Evolutionary conservation across 1,140 invertebrate genomes (phyloP).

Genomic region (Lepidurus packardi): DNA sequence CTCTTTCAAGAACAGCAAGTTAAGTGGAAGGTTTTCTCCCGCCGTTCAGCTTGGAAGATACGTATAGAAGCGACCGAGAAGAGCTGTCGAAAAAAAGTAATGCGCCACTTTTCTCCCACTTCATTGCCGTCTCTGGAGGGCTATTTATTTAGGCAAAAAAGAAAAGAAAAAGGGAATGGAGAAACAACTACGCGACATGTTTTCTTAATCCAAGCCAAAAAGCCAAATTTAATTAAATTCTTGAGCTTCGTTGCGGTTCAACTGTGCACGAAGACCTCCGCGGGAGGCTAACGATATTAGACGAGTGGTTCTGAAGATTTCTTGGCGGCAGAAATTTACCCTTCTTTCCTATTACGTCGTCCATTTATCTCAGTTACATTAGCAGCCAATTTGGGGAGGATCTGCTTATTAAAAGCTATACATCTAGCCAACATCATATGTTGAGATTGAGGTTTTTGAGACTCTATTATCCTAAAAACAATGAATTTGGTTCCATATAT

Average conservation of each 20-base stretch:
- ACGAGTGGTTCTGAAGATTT: not conserved
- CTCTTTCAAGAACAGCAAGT: not conserved
- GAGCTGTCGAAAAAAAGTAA: not conserved
- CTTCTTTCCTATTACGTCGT: not conserved
- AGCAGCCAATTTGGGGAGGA: not conserved
- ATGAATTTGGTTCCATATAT: no score
- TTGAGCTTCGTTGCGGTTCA: conserved; percentile 18
- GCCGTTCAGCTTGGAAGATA: no score
- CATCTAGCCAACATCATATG: no score
- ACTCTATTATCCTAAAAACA: no score
- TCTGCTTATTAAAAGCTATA: not conserved
- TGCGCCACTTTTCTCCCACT: conserved; percentile 18
- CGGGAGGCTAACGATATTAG: not conserved
- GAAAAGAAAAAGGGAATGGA: not conserved
- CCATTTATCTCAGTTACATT: conserved; percentile 5
- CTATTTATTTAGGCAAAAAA: not conserved
- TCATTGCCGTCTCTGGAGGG: not conserved
- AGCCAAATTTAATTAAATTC: conserved; percentile 22
- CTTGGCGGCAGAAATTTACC: not conserved
- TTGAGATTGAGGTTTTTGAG: no score
- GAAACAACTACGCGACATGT: conserved; percentile 3
- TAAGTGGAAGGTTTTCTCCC: no score
- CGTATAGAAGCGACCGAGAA: no score
- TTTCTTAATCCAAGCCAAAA: conserved; percentile 1
- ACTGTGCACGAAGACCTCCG: conserved; percentile 13